These are phyloP conservation scores for Oxycera nigricornis DNA, from an alignment of 2,888 invertebrate genomes.

Conservation along the genomic window DNA sequence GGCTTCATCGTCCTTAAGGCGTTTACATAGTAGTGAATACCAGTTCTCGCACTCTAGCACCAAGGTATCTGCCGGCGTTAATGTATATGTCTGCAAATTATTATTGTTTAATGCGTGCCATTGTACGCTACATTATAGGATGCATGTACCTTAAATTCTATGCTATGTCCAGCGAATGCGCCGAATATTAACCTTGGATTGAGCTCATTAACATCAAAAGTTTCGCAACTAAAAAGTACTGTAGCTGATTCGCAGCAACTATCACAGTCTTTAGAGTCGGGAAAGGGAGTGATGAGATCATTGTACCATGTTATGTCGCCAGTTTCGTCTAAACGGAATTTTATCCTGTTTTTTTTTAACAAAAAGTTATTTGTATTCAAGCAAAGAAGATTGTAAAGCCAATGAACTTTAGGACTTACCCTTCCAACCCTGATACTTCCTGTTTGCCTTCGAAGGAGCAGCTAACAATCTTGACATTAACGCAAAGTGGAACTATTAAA, in stretches of 20 bases:
- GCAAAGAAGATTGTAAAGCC: not conserved
- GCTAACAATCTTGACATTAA: constrained; percentile 43
- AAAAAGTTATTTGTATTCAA: not conserved
- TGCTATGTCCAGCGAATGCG: constrained; percentile 70
- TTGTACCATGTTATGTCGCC: constrained; percentile 71
- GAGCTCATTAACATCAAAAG: constrained; percentile 66
- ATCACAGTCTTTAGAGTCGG: constrained; percentile 56
- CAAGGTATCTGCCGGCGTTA: constrained; percentile 65
- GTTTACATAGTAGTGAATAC: constrained; percentile 69
- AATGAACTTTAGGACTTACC: constrained; percentile 51
- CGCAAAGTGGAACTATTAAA: not conserved
- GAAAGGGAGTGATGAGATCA: constrained; percentile 62
- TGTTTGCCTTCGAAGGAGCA: constrained; percentile 57
- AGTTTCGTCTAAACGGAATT: constrained; percentile 65
- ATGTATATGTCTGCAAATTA: constrained; percentile 62
- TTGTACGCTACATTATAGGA: not conserved
- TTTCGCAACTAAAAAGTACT: constrained; percentile 72
- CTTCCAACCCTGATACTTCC: constrained; percentile 57
- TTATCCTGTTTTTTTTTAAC: constrained; percentile 55
- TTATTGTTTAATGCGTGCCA: not conserved
- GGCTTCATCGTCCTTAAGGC: constrained; percentile 63
- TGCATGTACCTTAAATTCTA: constrained; percentile 68
- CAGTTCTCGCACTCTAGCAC: constrained; percentile 69
- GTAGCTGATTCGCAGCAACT: constrained; percentile 60
- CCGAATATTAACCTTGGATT: constrained; percentile 66